These are phyloP conservation scores for Acridotheres tristis DNA, from an alignment of 2,797 vertebrate genomes.

Conservation along the genomic window DNA sequence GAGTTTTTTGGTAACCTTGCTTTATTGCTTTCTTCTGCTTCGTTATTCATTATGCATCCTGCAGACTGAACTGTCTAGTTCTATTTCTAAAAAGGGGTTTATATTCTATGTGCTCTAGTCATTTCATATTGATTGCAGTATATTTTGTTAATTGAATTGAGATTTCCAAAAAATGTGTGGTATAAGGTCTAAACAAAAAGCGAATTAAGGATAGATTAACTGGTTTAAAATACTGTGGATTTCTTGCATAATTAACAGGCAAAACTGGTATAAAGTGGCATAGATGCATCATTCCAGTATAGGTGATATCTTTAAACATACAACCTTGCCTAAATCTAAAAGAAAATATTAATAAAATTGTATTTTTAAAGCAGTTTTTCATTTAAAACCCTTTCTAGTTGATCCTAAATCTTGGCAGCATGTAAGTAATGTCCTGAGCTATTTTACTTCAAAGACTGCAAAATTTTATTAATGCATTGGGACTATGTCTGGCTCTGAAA, in stretches of 20 bases:
- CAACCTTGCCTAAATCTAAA: not conserved
- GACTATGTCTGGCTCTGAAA: not conserved
- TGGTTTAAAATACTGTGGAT: not conserved
- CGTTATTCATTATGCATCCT: not conserved
- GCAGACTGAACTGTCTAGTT: not conserved
- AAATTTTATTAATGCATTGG: not conserved
- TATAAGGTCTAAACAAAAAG: not conserved
- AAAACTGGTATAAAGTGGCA: not conserved
- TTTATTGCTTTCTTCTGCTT: not conserved
- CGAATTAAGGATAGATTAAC: not conserved
- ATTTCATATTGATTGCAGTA: not conserved
- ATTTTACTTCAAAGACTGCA: not conserved
- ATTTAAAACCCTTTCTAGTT: not conserved
- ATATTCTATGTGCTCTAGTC: not conserved
- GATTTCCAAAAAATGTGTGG: not conserved
- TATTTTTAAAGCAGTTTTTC: not conserved
- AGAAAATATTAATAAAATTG: not conserved
- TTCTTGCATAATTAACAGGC: not conserved
- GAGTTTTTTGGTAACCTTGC: not conserved
- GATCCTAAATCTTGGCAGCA: not conserved
- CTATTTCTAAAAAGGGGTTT: not conserved
- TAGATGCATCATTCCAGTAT: not conserved
- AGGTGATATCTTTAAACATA: not conserved
- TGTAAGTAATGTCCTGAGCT: not conserved
- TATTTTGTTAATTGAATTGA: not conserved